Evolutionary conservation across 35 echinoderm and acorn worm species (phyloP).

Genomic region (Strongylocentrotus purpuratus): DNA sequence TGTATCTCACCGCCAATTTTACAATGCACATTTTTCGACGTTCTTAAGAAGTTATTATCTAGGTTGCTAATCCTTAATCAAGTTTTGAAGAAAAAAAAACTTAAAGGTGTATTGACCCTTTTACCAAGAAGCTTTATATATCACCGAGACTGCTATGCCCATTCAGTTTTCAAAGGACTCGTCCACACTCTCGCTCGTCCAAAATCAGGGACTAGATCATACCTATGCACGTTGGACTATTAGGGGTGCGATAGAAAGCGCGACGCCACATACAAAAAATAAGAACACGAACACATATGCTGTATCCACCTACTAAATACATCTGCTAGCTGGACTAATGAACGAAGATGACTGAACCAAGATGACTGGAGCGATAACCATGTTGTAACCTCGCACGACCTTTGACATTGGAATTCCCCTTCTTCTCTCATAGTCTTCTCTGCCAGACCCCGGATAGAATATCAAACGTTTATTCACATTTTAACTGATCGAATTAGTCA

Average conservation of each 20-base stretch:
- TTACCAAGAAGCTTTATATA: too few relatives aligned
- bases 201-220: not conserved
- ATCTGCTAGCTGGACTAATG: not conserved
- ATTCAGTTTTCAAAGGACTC: too few relatives aligned
- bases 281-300: not conserved
- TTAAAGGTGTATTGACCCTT: too few relatives aligned
- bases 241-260: not conserved
- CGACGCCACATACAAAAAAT: not conserved
- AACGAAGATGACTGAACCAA: not conserved
- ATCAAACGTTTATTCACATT: not conserved
- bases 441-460: not conserved
- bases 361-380: not conserved
- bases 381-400: not conserved
- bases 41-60: too few relatives aligned
- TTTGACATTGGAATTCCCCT: not conserved
- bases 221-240: not conserved
- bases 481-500: not conserved
- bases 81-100: too few relatives aligned
- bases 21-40: too few relatives aligned
- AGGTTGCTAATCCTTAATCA: too few relatives aligned
- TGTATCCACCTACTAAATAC: not conserved
- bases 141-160: too few relatives aligned
- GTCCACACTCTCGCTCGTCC: too few relatives aligned
- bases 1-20: too few relatives aligned
- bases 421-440: not conserved